Conservation (phyloP, 1,140 invertebrate genomes). For the Chironomus striatipennis region DNA sequence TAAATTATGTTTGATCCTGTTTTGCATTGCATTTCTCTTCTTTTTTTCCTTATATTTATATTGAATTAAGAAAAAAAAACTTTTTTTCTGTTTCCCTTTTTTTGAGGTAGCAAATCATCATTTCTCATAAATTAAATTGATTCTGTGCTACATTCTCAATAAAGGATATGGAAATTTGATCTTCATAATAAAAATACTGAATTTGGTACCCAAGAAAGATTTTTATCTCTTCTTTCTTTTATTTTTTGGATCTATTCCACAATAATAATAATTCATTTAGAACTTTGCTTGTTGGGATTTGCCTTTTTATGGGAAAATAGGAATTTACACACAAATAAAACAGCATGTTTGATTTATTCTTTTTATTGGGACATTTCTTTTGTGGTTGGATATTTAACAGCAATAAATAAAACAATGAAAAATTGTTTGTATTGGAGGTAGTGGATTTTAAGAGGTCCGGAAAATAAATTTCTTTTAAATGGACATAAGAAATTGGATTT, state of each 20-base stretch:
- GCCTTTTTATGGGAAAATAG: background rate
- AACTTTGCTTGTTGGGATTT: background rate
- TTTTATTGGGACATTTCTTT: background rate
- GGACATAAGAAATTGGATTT: no score
- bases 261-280: background rate
- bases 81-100: no score
- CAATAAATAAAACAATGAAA: no score
- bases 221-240: background rate
- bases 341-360: background rate
- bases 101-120: background rate
- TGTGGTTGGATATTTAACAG: background rate
- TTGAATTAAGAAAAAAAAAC: no score
- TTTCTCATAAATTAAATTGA: background rate
- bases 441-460: no score
- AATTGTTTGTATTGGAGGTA: no score
- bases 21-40: background rate
- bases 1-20: background rate
- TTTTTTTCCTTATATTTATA: no score
- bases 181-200: background rate
- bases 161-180: constrained; percentile 11
- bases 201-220: background rate
- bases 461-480: no score
- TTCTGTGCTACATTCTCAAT: background rate
- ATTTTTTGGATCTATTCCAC: background rate
- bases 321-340: background rate